A percentile compares a stretch with the other conserved stretches of the same genome.
Evolutionary conservation across 2,888 invertebrate genomes (phyloP).

Genomic region (Yponomeuta plumbellus): DNA sequence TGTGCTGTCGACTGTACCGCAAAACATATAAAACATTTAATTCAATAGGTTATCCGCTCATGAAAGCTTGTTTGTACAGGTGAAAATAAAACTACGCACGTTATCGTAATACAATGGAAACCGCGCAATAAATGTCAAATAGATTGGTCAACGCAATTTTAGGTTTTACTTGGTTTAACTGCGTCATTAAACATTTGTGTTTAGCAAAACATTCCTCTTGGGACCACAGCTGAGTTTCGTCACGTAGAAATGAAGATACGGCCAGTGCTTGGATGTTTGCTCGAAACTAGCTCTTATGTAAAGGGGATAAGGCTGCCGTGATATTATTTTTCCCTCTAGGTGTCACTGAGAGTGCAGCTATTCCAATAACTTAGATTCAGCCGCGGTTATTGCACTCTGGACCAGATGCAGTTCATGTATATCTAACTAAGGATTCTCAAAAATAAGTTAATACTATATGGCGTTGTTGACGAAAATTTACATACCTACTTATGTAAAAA

Average conservation of each 20-base stretch:
- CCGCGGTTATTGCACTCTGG: no score
- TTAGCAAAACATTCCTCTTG: not conserved
- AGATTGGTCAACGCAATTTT: not conserved
- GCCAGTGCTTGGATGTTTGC: not conserved
- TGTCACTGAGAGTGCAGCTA: no score
- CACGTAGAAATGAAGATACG: not conserved
- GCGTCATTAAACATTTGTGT: conserved; percentile 1
- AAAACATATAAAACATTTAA: not conserved
- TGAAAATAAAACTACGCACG: not conserved
- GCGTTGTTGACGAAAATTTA: no score
- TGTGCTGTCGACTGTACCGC: no score
- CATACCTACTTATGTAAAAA: no score
- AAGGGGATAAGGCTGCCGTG: no score
- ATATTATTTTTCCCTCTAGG: no score
- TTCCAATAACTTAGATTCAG: no score
- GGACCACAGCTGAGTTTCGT: not conserved
- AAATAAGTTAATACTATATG: no score
- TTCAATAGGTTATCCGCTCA: not conserved
- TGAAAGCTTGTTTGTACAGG: not conserved
- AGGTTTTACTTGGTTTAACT: not conserved
- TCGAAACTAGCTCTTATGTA: no score
- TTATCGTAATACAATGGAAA: not conserved
- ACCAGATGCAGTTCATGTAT: no score
- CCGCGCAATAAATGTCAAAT: not conserved
- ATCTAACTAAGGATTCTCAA: no score